Percentiles rank a stretch among this genome's conserved stretches.
Conservation (phyloP, 2,888 invertebrate species). For the Oscheius myriophilus region DNA sequence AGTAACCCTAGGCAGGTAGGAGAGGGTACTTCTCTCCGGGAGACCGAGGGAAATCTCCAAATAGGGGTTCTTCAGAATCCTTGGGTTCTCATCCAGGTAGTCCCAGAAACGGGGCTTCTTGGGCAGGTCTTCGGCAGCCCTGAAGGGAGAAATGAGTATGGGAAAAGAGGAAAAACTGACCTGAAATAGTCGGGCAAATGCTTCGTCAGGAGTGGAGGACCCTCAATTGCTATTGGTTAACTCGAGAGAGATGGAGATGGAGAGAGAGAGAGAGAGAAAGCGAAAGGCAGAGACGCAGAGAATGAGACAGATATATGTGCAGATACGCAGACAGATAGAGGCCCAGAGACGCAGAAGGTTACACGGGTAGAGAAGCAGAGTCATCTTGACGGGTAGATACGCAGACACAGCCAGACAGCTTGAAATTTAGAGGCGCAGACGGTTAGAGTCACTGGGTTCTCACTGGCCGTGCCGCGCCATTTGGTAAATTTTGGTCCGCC, state of each 20-base stretch:
- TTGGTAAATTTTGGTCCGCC: no score
- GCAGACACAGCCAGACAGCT: no score
- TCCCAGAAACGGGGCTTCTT: constrained; percentile 6
- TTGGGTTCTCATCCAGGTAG: constrained; percentile 4
- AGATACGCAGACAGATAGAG: no score
- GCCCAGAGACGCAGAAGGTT: no score
- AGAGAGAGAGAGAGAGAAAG: no score
- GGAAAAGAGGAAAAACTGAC: neutral
- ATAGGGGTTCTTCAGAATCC: constrained; percentile 18
- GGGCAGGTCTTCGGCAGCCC: neutral
- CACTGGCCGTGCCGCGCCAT: no score
- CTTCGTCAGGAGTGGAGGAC: constrained; percentile 1
- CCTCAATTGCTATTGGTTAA: constrained; percentile 1
- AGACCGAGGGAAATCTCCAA: constrained; percentile 8
- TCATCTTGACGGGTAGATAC: no score
- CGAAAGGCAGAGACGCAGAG: neutral
- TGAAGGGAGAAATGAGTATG: neutral
- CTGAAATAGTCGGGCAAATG: constrained; percentile 10
- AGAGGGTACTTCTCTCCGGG: constrained; percentile 11
- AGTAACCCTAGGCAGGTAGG: neutral
- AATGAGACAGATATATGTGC: no score
- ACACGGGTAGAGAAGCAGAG: no score
- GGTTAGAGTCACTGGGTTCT: no score
- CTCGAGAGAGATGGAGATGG: neutral
- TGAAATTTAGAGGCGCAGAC: no score